phyloP scores from a whole-genome alignment of 2,888 invertebrate species.

The Melieria picta region DNA sequence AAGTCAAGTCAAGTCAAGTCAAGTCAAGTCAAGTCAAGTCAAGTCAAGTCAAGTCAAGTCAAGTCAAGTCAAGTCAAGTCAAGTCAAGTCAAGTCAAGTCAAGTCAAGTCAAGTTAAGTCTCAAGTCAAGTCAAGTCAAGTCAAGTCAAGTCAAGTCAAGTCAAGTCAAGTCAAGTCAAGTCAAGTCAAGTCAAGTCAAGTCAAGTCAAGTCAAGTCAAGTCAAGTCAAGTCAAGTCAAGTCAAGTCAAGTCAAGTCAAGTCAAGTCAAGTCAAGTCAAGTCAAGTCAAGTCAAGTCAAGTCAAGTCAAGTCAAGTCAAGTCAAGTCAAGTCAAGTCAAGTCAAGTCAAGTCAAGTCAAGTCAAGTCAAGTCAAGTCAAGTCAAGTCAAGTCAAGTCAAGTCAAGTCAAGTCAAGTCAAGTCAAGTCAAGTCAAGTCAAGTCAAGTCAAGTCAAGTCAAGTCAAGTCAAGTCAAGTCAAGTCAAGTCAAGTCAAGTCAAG shows the following conservation, averaged over 20 bases:
- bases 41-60: slow-evolving; percentile 5
- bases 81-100: slow-evolving; percentile 5
- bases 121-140: neutral
- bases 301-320: too few relatives aligned
- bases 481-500: neutral
- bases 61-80: slow-evolving; percentile 5
- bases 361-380: too few relatives aligned
- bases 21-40: slow-evolving; percentile 5
- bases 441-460: neutral
- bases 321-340: too few relatives aligned
- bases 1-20: slow-evolving; percentile 6
- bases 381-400: too few relatives aligned
- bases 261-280: too few relatives aligned
- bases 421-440: too few relatives aligned
- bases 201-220: neutral
- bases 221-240: too few relatives aligned
- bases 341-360: too few relatives aligned
- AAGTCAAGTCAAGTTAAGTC: slow-evolving; percentile 5
- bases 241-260: too few relatives aligned
- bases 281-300: too few relatives aligned
- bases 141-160: slow-evolving; percentile 6
- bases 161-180: neutral
- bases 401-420: too few relatives aligned
- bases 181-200: neutral
- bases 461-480: neutral